Conservation (phyloP, 2,888 invertebrate species). For the Poecilobothrus nobilitatus region DNA sequence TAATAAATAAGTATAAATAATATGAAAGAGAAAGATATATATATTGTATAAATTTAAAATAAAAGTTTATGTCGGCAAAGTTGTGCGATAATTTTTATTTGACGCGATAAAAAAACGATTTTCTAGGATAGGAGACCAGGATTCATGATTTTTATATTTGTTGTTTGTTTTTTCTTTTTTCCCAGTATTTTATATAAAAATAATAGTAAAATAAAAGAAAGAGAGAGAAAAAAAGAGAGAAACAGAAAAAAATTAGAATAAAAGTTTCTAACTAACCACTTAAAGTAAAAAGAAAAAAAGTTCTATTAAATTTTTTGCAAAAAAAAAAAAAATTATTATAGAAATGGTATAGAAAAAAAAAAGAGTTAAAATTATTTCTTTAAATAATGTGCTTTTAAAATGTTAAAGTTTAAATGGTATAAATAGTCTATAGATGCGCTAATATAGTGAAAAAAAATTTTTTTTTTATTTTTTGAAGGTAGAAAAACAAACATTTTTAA, state of each 20-base stretch:
- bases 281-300: background rate
- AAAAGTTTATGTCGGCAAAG: constrained; percentile 11
- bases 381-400: background rate
- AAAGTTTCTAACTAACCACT: background rate
- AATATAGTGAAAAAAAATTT: no score
- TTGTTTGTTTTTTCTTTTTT: background rate
- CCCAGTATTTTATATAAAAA: background rate
- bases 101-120: constrained; percentile 12
- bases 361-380: background rate
- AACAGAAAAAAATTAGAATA: background rate
- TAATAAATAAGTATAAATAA: background rate
- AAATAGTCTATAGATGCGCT: no score
- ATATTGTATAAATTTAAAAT: background rate
- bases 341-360: background rate
- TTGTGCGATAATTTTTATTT: constrained; percentile 19
- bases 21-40: background rate
- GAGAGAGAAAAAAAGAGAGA: background rate
- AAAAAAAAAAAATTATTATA: background rate
- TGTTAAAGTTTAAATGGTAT: no score
- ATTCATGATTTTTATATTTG: no score
- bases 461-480: no score
- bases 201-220: background rate
- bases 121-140: background rate
- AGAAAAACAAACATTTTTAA: no score
- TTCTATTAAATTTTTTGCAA: background rate